phyloP scores from a whole-genome alignment of 2,888 invertebrate genomes.

The Orchesella flavescens region DNA sequence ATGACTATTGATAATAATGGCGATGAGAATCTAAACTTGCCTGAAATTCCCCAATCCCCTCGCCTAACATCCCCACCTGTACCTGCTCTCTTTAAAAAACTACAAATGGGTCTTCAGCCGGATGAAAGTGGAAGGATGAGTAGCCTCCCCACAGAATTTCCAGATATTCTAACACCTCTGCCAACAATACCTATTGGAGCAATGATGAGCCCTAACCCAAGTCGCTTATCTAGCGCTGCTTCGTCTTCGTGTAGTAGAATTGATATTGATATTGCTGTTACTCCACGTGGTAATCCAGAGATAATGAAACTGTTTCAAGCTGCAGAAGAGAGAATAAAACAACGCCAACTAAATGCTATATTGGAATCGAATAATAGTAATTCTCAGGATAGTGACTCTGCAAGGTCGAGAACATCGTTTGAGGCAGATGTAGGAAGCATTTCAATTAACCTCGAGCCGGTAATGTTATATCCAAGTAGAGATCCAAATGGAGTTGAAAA shows the following conservation, averaged over 20 bases:
- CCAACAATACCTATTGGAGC: constrained; percentile 49
- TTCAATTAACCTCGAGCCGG: constrained; percentile 47
- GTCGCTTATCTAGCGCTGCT: constrained; percentile 59
- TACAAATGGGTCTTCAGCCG: constrained; percentile 66
- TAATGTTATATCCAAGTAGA: constrained; percentile 13
- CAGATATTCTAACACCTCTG: constrained; percentile 51
- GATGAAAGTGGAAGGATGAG: constrained; percentile 62
- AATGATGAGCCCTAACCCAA: constrained; percentile 26
- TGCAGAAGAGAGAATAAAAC: constrained; percentile 39
- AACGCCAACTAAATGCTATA: constrained; percentile 29
- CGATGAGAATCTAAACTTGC: neutral
- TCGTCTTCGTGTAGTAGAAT: constrained; percentile 48
- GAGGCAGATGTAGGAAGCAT: constrained; percentile 50
- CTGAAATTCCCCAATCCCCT: constrained; percentile 15
- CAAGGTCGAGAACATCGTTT: constrained; percentile 39
- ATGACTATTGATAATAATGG: neutral
- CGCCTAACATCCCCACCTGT: constrained; percentile 66
- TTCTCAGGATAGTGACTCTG: constrained; percentile 24
- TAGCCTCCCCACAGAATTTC: constrained; percentile 55
- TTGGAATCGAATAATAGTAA: constrained; percentile 9
- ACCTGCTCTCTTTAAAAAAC: constrained; percentile 69
- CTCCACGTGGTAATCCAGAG: constrained; percentile 48
- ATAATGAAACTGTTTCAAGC: constrained; percentile 41
- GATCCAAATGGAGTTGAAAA: constrained; percentile 1
- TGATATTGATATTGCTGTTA: constrained; percentile 67